phyloP scores from a whole-genome alignment of 2,797 vertebrate genomes.

The Microctenopoma lineatum region DNA sequence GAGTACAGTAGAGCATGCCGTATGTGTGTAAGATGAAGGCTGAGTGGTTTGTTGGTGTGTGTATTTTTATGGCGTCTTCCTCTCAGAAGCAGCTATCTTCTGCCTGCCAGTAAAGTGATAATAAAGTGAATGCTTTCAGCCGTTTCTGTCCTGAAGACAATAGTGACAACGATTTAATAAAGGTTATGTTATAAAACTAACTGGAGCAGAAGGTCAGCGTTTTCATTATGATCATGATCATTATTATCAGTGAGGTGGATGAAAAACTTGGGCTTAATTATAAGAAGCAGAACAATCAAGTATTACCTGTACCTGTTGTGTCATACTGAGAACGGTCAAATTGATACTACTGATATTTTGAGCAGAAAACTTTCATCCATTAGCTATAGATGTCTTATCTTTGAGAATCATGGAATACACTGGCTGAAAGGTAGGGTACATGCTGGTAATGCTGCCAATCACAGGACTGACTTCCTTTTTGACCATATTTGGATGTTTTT shows the following conservation, averaged over 20 bases:
- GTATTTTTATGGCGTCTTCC: neutral
- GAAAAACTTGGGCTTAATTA: conserved; percentile 1
- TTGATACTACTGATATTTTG: neutral
- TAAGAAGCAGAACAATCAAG: neutral
- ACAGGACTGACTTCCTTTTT: neutral
- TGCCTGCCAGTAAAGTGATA: neutral
- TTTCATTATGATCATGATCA: too few species aligned
- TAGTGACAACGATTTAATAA: neutral
- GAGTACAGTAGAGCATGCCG: conserved; percentile 13
- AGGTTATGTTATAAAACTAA: conserved; percentile 6
- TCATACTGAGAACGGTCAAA: neutral
- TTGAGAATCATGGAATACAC: too few species aligned
- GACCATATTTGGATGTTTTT: neutral
- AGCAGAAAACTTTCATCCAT: neutral
- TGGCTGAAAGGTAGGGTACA: too few species aligned
- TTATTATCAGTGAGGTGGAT: neutral
- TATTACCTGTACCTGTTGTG: conserved; percentile 1
- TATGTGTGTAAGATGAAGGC: neutral
- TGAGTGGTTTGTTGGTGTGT: neutral
- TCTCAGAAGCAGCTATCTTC: conserved; percentile 21
- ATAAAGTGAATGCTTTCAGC: conserved; percentile 11
- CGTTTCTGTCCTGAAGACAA: conserved; percentile 1
- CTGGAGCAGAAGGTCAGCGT: too few species aligned
- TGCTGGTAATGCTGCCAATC: neutral
- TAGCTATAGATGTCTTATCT: too few species aligned